These are phyloP conservation scores for Corvus moneduloides DNA, from an alignment of 2,113 vertebrate genomes.

Conservation along the genomic window DNA sequence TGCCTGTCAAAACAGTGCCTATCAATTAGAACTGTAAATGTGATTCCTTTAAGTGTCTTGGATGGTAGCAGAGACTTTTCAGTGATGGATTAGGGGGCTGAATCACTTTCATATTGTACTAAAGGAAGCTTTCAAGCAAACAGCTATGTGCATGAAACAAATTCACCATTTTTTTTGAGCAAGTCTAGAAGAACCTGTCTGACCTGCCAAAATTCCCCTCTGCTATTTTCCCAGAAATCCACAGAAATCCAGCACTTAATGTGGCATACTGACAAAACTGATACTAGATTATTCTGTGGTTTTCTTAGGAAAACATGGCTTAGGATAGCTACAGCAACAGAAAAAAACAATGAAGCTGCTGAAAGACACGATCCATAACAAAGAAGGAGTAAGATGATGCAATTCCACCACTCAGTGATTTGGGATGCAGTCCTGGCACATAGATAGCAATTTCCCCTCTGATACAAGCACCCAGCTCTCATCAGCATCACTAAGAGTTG, in stretches of 20 bases:
- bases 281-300: neutral
- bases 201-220: neutral
- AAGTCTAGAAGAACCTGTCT: slow-evolving; percentile 11
- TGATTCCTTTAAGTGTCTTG: slow-evolving; percentile 51
- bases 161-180: slow-evolving; percentile 39
- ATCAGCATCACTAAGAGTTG: slow-evolving; percentile 46
- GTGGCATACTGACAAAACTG: neutral
- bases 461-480: slow-evolving; percentile 40
- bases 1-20: slow-evolving; percentile 57
- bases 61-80: slow-evolving; percentile 34
- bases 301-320: slow-evolving; percentile 22
- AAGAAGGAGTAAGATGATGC: neutral
- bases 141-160: slow-evolving; percentile 27
- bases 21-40: slow-evolving; percentile 65
- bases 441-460: slow-evolving; percentile 18
- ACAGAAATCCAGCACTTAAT: slow-evolving; percentile 24
- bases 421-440: neutral
- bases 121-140: slow-evolving; percentile 43
- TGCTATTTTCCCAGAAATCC: slow-evolving; percentile 1
- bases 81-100: slow-evolving; percentile 43
- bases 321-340: neutral
- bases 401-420: neutral
- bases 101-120: slow-evolving; percentile 33
- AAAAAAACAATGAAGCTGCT: neutral
- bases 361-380: neutral